phyloP scores from a whole-genome alignment of 2,113 vertebrate genomes.

The Eolophus roseicapilla region DNA sequence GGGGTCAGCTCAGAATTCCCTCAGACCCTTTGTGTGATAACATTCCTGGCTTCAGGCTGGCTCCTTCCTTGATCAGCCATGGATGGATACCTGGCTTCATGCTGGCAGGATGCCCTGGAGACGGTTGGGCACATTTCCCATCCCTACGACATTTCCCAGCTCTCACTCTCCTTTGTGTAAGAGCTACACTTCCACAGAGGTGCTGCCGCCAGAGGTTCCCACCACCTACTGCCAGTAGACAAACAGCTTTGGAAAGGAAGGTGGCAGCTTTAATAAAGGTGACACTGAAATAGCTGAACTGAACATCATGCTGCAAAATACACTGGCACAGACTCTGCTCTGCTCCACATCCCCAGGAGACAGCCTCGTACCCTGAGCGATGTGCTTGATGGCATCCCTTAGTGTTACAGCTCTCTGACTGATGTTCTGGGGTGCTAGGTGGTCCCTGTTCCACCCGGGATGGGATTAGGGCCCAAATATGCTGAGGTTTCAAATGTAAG shows the following conservation, averaged over 20 bases:
- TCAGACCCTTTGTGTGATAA: neutral
- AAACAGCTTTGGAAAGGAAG: neutral
- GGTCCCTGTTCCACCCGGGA: neutral
- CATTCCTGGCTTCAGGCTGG: neutral
- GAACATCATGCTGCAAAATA: neutral
- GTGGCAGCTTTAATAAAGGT: neutral
- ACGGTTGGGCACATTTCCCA: neutral
- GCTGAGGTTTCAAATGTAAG: accelerated
- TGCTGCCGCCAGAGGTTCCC: neutral
- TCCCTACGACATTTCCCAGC: neutral
- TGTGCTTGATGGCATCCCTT: neutral
- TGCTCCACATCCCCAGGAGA: accelerated
- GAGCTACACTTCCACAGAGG: neutral
- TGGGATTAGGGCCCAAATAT: neutral
- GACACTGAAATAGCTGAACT: neutral
- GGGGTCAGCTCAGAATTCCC: neutral
- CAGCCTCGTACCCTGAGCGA: accelerated
- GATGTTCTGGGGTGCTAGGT: neutral
- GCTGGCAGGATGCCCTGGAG: neutral
- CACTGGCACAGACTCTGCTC: neutral
- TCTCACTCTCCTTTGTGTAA: neutral
- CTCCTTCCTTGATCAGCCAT: neutral
- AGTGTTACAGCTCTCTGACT: accelerated
- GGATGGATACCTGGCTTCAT: neutral
- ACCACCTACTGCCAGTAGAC: neutral